Base-by-base conservation (phyloP, 2,888 invertebrate genomes). In the Xylota segnis region DNA sequence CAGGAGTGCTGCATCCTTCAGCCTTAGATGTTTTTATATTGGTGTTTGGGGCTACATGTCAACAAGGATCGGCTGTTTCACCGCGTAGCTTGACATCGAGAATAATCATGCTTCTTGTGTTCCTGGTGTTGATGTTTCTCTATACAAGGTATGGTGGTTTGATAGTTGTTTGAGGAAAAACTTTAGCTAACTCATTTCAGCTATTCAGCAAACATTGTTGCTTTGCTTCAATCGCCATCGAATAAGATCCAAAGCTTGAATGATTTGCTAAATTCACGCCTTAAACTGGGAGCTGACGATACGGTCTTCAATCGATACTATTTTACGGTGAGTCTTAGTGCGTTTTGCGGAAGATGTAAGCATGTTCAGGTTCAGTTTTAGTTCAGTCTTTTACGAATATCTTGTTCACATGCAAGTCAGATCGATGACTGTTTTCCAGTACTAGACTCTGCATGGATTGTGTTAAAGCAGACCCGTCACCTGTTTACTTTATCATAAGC, bases 121-220 rank as follows among this genome's bases (percentile, higher is more conserved):
- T 95, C 87, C 90, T 95, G 6, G 93, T 95, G 0, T 91, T 95
- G 4, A 94, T 96, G 93, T 96, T 96, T 88, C 92, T 96, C 0
- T 96, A 96, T 89, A 95, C 95, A 0, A 88, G 89, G 89, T 88
- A 54, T 6, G 6, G 4, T 2, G 12, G 5, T 27, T 63, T 58
- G 10, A 12, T 9, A 45, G 5, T 5, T 34, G n/a, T 6, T 16
- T 12, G 12, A n/a, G 5, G 4, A 4, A 34, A n/a, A 0, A 1
- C 1, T n/a, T n/a, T 52, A 7, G 1, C 4, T 1, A 14, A 9
- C 16, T 18, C 45, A 2, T 70, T 77, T 23, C 40, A 95, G 96
- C 0, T 96, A 96, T 89, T 94, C 96, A 0, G 96, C 96, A 0
- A 96, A 96, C 88, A 96, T 96, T 58, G 96, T 96, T 0, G 95